Evolutionary conservation across 2,797 vertebrate species (phyloP).

Genomic region (Allobates femoralis): DNA sequence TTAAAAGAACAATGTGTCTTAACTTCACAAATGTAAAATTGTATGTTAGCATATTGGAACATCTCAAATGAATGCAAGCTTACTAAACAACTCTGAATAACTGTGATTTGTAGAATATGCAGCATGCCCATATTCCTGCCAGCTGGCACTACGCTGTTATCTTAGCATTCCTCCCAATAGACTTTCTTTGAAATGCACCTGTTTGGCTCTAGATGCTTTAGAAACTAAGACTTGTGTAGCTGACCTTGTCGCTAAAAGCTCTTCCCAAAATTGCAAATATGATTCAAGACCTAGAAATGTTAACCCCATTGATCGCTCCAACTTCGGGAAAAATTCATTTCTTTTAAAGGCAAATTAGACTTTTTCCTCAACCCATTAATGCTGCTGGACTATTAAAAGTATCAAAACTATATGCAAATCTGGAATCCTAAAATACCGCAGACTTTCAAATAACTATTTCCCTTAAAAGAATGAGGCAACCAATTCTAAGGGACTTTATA

Average conservation of each 20-base stretch:
- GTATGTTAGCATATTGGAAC: neutral
- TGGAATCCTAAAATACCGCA: neutral
- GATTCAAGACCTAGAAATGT: slow-evolving; percentile 22
- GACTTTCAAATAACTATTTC: slow-evolving; percentile 7
- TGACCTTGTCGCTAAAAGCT: slow-evolving; percentile 18
- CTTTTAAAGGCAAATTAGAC: neutral
- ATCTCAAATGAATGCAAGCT: neutral
- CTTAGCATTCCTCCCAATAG: slow-evolving; percentile 25
- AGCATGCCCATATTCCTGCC: neutral
- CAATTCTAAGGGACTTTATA: neutral
- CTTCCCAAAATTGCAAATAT: slow-evolving; percentile 2
- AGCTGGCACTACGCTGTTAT: slow-evolving; percentile 9
- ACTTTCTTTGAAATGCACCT: slow-evolving; percentile 38
- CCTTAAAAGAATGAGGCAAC: neutral
- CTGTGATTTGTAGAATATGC: neutral
- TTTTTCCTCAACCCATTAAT: neutral
- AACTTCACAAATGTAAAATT: neutral
- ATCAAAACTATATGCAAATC: slow-evolving; percentile 17
- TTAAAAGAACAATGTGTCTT: neutral
- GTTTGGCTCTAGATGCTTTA: slow-evolving; percentile 20
- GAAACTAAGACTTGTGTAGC: slow-evolving; percentile 9
- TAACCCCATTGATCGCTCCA: slow-evolving; percentile 14
- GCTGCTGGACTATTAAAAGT: slow-evolving; percentile 2
- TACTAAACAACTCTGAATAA: neutral
- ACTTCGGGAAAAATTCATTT: neutral